A percentile compares a stretch with the other conserved stretches of the same genome.
Evolutionary conservation across 1,140 invertebrate genomes (phyloP).

Genomic region (Bombus huntii): DNA sequence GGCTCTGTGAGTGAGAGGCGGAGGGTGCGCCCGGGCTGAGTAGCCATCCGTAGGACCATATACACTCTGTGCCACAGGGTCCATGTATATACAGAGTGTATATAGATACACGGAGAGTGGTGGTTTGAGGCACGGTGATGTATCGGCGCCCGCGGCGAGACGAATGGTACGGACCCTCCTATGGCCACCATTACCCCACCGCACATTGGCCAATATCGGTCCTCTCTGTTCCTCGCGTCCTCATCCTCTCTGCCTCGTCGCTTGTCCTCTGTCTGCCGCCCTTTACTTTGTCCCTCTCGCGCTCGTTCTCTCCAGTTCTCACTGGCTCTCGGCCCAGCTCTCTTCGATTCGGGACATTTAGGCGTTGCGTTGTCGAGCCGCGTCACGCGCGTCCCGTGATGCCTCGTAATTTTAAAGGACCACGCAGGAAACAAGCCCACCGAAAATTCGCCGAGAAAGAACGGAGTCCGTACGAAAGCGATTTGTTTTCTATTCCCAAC

Average conservation of each 20-base stretch:
- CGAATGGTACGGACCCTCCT: conserved; percentile 78
- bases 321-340: background rate
- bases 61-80: conserved; percentile 69
- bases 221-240: conserved; percentile 46
- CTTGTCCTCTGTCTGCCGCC: conserved; percentile 1
- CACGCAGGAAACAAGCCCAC: conserved; percentile 9
- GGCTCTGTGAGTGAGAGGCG: conserved; percentile 52
- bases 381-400: conserved; percentile 57
- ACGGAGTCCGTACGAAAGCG: conserved; percentile 33
- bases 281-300: background rate
- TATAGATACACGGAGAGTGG: conserved; percentile 71
- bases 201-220: conserved; percentile 77
- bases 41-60: conserved; percentile 77
- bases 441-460: conserved; percentile 9
- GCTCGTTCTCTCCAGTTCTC: conserved; percentile 13
- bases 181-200: conserved; percentile 78
- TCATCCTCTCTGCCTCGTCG: background rate
- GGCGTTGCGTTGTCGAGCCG: conserved; percentile 45
- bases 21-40: conserved; percentile 77
- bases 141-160: conserved; percentile 81
- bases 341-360: conserved; percentile 54
- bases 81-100: conserved; percentile 55
- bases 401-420: conserved; percentile 61
- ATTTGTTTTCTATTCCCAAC: conserved; percentile 52
- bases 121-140: conserved; percentile 79